Conservation (phyloP, 2,888 invertebrate genomes). For the Lasioglossum morio region DNA sequence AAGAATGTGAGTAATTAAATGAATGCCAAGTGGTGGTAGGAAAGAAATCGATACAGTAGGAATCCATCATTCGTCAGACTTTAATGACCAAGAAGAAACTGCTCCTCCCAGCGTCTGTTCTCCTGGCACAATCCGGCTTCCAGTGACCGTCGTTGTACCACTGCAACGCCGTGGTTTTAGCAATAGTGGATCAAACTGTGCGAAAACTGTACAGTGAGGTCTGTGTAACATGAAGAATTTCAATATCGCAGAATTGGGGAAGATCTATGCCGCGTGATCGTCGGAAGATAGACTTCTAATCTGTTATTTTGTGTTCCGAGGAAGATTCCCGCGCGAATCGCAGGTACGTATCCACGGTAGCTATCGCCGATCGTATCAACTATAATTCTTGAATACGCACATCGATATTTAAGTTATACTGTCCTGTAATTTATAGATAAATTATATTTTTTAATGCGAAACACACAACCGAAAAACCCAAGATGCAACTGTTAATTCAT, state of each 20-base stretch:
- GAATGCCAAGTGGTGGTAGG: background rate
- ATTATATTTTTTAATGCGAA: too few species aligned
- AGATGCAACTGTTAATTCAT: too few species aligned
- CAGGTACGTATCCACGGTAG: slow-evolving; percentile 28
- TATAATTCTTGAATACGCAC: background rate
- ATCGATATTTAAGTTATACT: too few species aligned
- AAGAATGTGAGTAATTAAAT: background rate
- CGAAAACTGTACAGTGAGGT: slow-evolving; percentile 25
- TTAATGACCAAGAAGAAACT: background rate
- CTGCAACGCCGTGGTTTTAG: slow-evolving; percentile 74
- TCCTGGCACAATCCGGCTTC: slow-evolving; percentile 72
- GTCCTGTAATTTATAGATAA: too few species aligned
- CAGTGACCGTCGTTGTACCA: slow-evolving; percentile 77
- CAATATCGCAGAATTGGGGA: background rate
- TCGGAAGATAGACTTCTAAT: background rate
- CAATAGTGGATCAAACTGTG: slow-evolving; percentile 36
- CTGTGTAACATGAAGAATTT: slow-evolving; percentile 7
- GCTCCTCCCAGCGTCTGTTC: slow-evolving; percentile 61
- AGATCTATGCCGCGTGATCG: background rate
- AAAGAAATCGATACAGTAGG: slow-evolving; percentile 1
- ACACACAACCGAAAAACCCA: too few species aligned
- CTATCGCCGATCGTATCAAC: background rate
- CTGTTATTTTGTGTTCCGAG: background rate
- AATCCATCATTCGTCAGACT: background rate
- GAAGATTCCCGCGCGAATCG: slow-evolving; percentile 24